A percentile compares a stretch with the other conserved stretches of the same genome.
Conservation (phyloP, 1,140 invertebrate species). For the Eufriesea mexicana region DNA sequence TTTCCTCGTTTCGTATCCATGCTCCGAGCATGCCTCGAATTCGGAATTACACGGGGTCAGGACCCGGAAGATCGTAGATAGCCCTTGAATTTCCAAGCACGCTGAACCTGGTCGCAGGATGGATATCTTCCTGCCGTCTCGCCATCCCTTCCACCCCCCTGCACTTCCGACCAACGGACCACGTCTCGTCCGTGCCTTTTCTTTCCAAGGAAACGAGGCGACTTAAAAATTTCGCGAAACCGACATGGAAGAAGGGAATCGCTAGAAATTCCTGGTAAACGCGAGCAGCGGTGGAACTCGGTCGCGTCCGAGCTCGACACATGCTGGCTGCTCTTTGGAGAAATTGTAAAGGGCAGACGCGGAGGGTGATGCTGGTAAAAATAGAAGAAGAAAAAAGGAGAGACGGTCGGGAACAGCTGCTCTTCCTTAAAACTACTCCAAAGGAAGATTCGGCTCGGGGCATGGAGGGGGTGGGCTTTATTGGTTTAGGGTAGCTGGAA, state of each 20-base stretch:
- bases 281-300: neutral
- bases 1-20: constrained; percentile 38
- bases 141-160: neutral
- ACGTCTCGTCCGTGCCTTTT: too few species aligned
- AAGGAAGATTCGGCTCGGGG: constrained; percentile 33
- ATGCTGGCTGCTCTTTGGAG: neutral
- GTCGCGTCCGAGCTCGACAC: neutral
- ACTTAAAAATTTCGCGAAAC: neutral
- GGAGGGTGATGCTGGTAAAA: constrained; percentile 46
- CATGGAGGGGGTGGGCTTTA: constrained; percentile 55
- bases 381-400: constrained; percentile 22
- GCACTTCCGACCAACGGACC: neutral
- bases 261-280: too few species aligned
- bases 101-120: constrained; percentile 29
- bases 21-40: constrained; percentile 52
- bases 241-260: neutral
- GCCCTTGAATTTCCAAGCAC: constrained; percentile 48
- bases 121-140: constrained; percentile 38
- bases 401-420: constrained; percentile 55
- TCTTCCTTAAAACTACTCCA: constrained; percentile 55
- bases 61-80: constrained; percentile 64
- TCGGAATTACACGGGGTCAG: constrained; percentile 54
- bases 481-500: constrained; percentile 63
- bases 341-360: constrained; percentile 27
- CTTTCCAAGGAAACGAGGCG: too few species aligned